phyloP scores from a whole-genome alignment of 64 coral and sea anemone species.

The Montipora cactus region DNA sequence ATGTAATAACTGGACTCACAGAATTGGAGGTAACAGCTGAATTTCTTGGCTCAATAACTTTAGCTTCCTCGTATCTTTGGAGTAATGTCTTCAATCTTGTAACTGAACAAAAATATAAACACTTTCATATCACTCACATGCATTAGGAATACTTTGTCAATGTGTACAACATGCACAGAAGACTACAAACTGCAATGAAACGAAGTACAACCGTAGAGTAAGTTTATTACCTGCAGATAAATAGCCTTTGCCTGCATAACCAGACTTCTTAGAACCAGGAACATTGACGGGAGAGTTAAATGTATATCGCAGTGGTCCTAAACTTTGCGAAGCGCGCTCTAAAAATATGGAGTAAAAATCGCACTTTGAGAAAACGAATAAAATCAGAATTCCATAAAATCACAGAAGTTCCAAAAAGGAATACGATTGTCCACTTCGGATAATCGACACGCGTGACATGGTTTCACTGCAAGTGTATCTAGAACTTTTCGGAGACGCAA shows the following conservation, averaged over 20 bases:
- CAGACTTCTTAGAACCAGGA: conserved; percentile 8
- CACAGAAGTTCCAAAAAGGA: too few species aligned
- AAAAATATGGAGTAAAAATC: neutral
- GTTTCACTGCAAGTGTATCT: too few species aligned
- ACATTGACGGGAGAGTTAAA: conserved; percentile 69
- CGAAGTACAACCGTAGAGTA: neutral
- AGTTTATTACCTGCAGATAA: conserved; percentile 48
- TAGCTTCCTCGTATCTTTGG: conserved; percentile 65
- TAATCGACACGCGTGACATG: too few species aligned
- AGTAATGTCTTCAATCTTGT: conserved; percentile 75
- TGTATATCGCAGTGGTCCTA: conserved; percentile 63
- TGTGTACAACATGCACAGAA: neutral
- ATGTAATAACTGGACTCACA: neutral
- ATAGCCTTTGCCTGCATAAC: conserved; percentile 32
- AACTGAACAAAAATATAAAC: conserved; percentile 39
- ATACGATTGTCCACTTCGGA: too few species aligned
- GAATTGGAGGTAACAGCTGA: neutral
- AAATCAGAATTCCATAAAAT: too few species aligned
- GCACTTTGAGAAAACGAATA: neutral
- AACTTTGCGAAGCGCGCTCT: conserved; percentile 80
- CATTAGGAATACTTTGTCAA: too few species aligned
- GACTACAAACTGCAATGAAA: neutral
- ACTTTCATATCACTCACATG: neutral
- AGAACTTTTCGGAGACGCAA: too few species aligned
- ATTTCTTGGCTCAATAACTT: conserved; percentile 9